phyloP scores from a whole-genome alignment of 2,888 invertebrate genomes.

The Drosophila meridionalis region DNA sequence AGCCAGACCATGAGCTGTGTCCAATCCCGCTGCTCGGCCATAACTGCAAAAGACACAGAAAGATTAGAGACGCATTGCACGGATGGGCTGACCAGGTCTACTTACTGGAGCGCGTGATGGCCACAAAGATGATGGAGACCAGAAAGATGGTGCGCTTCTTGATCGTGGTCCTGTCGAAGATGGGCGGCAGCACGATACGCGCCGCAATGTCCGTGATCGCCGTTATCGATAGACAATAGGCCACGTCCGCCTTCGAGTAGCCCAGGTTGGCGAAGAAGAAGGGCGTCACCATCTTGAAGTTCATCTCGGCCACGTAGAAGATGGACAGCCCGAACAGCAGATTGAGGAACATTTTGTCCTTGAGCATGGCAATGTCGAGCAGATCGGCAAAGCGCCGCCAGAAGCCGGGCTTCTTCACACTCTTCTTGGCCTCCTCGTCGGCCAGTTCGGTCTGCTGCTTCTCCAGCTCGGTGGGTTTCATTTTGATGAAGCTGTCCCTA shows the following conservation, averaged over 20 bases:
- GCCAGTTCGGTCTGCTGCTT: slow-evolving; percentile 63
- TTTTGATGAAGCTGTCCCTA: slow-evolving; percentile 84
- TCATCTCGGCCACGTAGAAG: slow-evolving; percentile 91
- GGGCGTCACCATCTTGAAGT: slow-evolving; percentile 90
- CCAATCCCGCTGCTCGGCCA: slow-evolving; percentile 91
- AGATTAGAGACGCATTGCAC: too few species aligned
- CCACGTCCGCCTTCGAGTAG: slow-evolving; percentile 89
- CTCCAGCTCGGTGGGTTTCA: slow-evolving; percentile 82
- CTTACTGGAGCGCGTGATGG: slow-evolving; percentile 90
- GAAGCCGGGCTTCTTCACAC: slow-evolving; percentile 84
- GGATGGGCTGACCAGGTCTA: slow-evolving; percentile 42
- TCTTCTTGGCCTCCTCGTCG: slow-evolving; percentile 62
- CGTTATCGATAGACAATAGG: slow-evolving; percentile 90
- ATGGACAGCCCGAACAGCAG: slow-evolving; percentile 90
- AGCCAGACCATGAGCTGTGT: slow-evolving; percentile 89
- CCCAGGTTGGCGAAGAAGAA: slow-evolving; percentile 89
- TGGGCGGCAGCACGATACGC: slow-evolving; percentile 89
- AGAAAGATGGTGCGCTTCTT: slow-evolving; percentile 90
- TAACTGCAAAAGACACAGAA: slow-evolving; percentile 85
- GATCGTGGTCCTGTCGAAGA: slow-evolving; percentile 89
- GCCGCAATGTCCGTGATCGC: slow-evolving; percentile 91
- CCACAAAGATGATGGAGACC: slow-evolving; percentile 89
- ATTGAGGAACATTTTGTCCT: slow-evolving; percentile 90
- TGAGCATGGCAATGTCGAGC: slow-evolving; percentile 90
- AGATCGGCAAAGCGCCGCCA: slow-evolving; percentile 87